These are phyloP conservation scores for Enteromius viviparus DNA, from an alignment of 2,797 vertebrate genomes.

Conservation along the genomic window DNA sequence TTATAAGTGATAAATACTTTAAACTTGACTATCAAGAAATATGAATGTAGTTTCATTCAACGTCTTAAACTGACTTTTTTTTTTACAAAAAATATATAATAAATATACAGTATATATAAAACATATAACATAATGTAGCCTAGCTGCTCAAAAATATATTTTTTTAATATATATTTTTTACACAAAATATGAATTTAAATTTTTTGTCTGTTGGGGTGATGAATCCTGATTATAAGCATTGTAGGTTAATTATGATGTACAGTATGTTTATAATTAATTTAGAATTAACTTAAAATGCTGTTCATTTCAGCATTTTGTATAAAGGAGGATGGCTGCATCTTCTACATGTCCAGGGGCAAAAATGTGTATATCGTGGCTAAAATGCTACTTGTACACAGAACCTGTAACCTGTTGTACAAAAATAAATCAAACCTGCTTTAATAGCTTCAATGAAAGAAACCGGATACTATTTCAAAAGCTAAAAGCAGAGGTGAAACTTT, in stretches of 20 bases:
- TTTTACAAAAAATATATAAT: too few relatives aligned
- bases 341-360: neutral
- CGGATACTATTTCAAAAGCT: neutral
- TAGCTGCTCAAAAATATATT: neutral
- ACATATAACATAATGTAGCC: too few relatives aligned
- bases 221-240: neutral
- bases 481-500: slow-evolving; percentile 28
- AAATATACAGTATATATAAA: too few relatives aligned
- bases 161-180: too few relatives aligned
- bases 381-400: neutral
- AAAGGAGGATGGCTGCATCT: neutral
- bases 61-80: too few relatives aligned
- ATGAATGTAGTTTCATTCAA: neutral
- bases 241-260: neutral
- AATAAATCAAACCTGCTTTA: neutral
- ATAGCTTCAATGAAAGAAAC: neutral
- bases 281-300: neutral
- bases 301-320: neutral
- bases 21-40: neutral
- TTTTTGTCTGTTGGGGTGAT: neutral
- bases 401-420: neutral
- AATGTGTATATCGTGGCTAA: neutral
- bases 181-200: too few relatives aligned
- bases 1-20: neutral
- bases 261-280: neutral